Conservation (phyloP, 2,888 invertebrate genomes). For the Stenurella melanura region DNA sequence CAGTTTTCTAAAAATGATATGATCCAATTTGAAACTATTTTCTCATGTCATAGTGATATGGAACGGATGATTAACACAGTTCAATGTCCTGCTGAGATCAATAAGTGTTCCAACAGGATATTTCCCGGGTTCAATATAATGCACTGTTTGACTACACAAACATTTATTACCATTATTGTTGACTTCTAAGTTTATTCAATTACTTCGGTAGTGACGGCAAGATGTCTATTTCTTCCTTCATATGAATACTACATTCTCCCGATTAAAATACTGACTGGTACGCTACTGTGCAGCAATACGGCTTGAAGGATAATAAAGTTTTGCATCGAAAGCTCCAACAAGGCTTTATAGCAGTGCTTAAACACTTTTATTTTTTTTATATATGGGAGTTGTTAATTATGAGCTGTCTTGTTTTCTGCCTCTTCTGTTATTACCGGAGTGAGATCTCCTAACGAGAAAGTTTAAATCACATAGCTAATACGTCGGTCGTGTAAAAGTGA, state of each 20-base stretch:
- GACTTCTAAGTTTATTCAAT: too few species aligned
- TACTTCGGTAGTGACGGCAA: too few species aligned
- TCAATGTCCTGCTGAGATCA: too few species aligned
- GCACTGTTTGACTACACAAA: too few species aligned
- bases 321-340: constrained; percentile 41
- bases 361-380: constrained; percentile 49
- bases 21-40: too few species aligned
- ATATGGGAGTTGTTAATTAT: constrained; percentile 46
- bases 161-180: too few species aligned
- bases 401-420: constrained; percentile 49
- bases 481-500: constrained; percentile 22
- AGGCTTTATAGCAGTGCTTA: constrained; percentile 47
- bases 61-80: too few species aligned
- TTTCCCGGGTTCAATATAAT: too few species aligned
- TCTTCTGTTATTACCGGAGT: constrained; percentile 41
- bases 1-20: too few species aligned
- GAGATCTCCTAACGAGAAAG: constrained; percentile 45
- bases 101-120: too few species aligned
- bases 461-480: constrained; percentile 47
- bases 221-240: neutral
- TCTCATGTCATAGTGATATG: too few species aligned
- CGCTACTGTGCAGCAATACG: constrained; percentile 36
- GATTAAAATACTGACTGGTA: neutral
- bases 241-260: neutral
- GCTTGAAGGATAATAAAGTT: constrained; percentile 45